These are phyloP conservation scores for Ceratotherium simum DNA, from an alignment of 2,113 vertebrate species.

Conservation along the genomic window DNA sequence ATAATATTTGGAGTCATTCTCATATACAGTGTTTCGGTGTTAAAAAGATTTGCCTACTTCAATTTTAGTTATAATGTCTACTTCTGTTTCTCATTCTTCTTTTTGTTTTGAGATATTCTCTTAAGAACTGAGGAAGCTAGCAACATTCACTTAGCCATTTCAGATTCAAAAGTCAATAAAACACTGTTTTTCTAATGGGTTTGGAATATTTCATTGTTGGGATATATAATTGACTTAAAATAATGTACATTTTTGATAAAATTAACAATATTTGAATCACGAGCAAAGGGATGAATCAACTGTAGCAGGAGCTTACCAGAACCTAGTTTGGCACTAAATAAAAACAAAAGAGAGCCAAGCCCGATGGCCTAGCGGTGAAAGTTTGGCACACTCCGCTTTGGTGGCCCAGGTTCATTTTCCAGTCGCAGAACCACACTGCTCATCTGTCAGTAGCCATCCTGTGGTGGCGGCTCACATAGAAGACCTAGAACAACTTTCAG, in stretches of 20 bases:
- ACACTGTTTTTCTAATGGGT: not conserved
- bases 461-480: too few species aligned
- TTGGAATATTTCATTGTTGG: not conserved
- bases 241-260: not conserved
- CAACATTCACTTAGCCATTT: not conserved
- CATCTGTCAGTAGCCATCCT: too few species aligned
- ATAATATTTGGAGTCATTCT: not conserved
- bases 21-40: not conserved
- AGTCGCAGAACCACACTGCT: too few species aligned
- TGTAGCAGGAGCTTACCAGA: not conserved
- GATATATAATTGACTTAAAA: not conserved
- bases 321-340: not conserved
- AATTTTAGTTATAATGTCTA: not conserved
- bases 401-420: too few species aligned
- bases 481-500: too few species aligned
- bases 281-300: not conserved
- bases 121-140: too few species aligned
- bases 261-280: not conserved
- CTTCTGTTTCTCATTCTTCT: not conserved
- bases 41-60: not conserved
- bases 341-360: not conserved
- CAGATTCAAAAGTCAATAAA: not conserved
- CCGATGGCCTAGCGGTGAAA: too few species aligned
- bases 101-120: not conserved
- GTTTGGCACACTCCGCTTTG: too few species aligned